Percentiles rank a stretch among this genome's conserved stretches.
Evolutionary conservation across 2,113 vertebrate species (phyloP).

Genomic region (Centropristis striata): DNA sequence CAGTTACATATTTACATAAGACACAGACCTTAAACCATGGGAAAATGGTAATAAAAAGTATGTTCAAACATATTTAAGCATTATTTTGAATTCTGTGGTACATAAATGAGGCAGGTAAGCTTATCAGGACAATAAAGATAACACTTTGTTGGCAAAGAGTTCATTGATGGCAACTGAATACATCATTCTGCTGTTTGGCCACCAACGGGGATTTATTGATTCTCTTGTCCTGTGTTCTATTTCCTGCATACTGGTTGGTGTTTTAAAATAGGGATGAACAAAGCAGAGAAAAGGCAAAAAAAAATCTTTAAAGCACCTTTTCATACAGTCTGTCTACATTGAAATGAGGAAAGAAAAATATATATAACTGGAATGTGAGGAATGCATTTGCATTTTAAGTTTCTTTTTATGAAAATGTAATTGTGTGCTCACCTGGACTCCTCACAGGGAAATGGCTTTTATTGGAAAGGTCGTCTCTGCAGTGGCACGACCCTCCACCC

Average conservation of each 20-base stretch:
- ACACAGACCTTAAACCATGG: no score
- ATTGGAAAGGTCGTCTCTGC: constrained; percentile 70
- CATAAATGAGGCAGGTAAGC: neutral
- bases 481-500: constrained; percentile 59
- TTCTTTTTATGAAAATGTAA: constrained; percentile 56
- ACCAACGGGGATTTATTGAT: neutral
- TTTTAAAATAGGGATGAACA: neutral
- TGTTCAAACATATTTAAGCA: constrained; percentile 9
- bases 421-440: constrained; percentile 56
- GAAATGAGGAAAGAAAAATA: constrained; percentile 4
- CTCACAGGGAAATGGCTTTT: constrained; percentile 67
- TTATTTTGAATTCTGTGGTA: constrained; percentile 16
- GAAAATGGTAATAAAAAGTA: constrained; percentile 11
- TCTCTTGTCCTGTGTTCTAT: neutral
- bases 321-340: neutral
- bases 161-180: neutral
- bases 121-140: constrained; percentile 1
- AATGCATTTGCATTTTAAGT: constrained; percentile 29
- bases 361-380: neutral
- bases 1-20: no score
- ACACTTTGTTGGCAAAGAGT: neutral
- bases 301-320: neutral
- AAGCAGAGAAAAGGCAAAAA: neutral
- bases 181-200: neutral
- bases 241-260: neutral